A percentile compares a stretch with the other conserved stretches of the same genome.
Evolutionary conservation across 1,140 invertebrate genomes (phyloP).

Genomic region (Cotesia typhae): DNA sequence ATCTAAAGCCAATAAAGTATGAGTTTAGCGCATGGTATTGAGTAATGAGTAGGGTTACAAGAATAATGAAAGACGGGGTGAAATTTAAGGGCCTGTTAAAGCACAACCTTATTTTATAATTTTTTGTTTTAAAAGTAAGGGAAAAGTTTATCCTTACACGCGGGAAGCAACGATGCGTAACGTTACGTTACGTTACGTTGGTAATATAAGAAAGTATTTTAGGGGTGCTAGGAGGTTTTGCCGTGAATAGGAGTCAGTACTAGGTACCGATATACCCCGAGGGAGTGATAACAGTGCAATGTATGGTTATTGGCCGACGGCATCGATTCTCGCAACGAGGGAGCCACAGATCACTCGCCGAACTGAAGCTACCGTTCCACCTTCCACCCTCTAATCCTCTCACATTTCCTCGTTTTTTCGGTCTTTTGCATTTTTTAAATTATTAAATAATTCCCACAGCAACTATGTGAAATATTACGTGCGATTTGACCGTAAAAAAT

Average conservation of each 20-base stretch:
- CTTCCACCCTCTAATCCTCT: constrained; percentile 27
- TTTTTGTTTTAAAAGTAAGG: no score
- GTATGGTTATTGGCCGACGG: constrained; percentile 64
- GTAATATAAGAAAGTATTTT: constrained; percentile 12
- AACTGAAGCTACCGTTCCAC: constrained; percentile 56
- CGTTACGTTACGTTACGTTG: not conserved
- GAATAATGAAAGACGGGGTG: no score
- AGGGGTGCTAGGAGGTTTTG: constrained; percentile 1
- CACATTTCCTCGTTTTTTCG: not conserved
- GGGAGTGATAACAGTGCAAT: constrained; percentile 63
- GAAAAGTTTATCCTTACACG: no score
- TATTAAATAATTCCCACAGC: constrained; percentile 24
- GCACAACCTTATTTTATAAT: no score
- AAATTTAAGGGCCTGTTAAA: no score
- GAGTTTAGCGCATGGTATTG: no score
- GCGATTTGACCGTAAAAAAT: not conserved
- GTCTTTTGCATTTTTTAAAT: not conserved
- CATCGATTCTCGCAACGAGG: constrained; percentile 63
- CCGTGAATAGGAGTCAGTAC: not conserved
- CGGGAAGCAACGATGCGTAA: constrained; percentile 1
- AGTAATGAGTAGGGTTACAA: no score
- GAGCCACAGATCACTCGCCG: constrained; percentile 63
- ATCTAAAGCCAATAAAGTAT: no score
- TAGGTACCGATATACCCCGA: constrained; percentile 53
- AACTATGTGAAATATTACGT: not conserved